A percentile compares a stretch with the other conserved stretches of the same genome.
Evolutionary conservation across 2,113 vertebrate genomes (phyloP).

Genomic region (Aythya baeri): DNA sequence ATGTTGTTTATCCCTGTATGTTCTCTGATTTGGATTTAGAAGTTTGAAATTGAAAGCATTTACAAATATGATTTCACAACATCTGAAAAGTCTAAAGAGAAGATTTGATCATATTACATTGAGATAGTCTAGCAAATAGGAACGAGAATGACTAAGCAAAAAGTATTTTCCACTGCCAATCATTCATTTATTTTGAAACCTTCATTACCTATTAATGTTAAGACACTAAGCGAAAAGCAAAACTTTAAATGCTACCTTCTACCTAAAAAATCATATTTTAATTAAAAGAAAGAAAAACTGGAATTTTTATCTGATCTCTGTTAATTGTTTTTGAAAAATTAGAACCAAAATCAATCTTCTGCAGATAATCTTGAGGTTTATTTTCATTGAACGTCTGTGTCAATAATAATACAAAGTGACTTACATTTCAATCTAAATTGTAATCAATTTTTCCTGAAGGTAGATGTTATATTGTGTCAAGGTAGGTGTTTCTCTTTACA

Average conservation of each 20-base stretch:
- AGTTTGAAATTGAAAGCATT: conserved; percentile 1
- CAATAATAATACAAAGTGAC: background rate
- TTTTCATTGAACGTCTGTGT: background rate
- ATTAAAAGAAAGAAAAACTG: background rate
- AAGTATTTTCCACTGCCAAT: background rate
- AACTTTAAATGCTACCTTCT: background rate
- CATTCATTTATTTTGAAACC: background rate
- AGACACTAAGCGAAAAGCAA: background rate
- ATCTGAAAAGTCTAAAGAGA: background rate
- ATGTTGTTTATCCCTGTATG: background rate
- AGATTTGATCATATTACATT: background rate
- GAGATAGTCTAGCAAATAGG: background rate
- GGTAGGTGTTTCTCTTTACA: background rate
- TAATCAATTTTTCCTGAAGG: background rate
- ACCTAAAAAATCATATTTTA: background rate
- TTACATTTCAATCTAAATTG: background rate
- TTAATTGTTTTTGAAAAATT: background rate
- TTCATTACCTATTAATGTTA: background rate
- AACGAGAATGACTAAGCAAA: background rate
- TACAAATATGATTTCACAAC: background rate
- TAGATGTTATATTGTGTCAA: background rate
- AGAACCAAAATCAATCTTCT: background rate
- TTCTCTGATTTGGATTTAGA: background rate
- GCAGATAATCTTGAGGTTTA: background rate
- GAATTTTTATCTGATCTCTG: background rate